Evolutionary conservation across 2,113 vertebrate species (phyloP).

Genomic region (Noturus placidus): DNA sequence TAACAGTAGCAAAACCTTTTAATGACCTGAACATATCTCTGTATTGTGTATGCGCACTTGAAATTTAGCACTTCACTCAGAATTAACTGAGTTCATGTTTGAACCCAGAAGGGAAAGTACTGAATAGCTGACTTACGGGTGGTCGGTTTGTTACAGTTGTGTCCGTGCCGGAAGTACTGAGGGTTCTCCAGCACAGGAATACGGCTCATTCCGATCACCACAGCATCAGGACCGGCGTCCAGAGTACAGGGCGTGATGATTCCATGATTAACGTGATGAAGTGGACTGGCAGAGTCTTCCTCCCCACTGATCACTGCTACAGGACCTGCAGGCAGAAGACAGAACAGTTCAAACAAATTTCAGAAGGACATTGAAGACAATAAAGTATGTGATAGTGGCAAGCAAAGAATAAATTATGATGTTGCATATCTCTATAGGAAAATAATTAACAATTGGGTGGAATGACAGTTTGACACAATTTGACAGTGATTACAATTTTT

Average conservation of each 20-base stretch:
- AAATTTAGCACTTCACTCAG: not conserved
- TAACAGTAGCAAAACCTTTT: not conserved
- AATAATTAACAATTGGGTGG: not conserved
- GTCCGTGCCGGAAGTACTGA: conserved; percentile 94
- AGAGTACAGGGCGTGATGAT: conserved; percentile 90
- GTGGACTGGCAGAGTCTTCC: conserved; percentile 96
- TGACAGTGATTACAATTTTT: not conserved
- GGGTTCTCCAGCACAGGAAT: conserved; percentile 97
- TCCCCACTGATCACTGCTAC: conserved; percentile 96
- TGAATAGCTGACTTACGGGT: conserved; percentile 82
- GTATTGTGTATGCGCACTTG: not conserved
- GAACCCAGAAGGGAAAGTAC: not conserved
- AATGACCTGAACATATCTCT: not conserved
- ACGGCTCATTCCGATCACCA: conserved; percentile 96
- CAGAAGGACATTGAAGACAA: not conserved
- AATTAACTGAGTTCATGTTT: not conserved
- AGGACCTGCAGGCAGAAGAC: conserved; percentile 74
- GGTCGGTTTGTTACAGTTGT: conserved; percentile 95
- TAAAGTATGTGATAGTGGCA: not conserved
- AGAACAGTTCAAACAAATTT: not conserved
- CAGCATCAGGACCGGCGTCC: conserved; percentile 87
- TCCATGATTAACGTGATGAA: conserved; percentile 96
- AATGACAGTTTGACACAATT: not conserved
- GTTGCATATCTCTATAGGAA: not conserved
- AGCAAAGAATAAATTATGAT: not conserved